Evolutionary conservation across 2,797 vertebrate genomes (phyloP), one percentile per base, ranked within the genome.

Genomic region (Characodon lateralis): DNA sequence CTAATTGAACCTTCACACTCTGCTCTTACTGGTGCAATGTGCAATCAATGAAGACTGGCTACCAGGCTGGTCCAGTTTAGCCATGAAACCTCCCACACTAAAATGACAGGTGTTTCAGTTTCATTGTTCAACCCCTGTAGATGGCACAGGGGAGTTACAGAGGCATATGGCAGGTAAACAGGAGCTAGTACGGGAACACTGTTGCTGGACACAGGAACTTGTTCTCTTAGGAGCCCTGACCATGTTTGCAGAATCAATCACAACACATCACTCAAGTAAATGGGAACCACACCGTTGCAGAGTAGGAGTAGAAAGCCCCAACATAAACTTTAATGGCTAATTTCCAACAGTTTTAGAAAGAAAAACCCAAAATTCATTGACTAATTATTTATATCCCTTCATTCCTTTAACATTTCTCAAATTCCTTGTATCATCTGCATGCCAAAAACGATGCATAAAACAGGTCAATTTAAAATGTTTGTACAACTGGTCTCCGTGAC

Each of bases 201-300:
- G 28, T 26, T 39, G 78, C 24, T 26, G 73, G 28, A 71, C 58
- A 58, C 65, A 83, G 78, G 35, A 41, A 65, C 63, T 39, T 9
- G 35, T 39, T 41, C 22, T 68, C 5, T 68, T 43, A n/a, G 4
- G 24, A 68, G 39, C 22, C 39, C 65, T n/a, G 65, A 43, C 65
- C 22, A 68, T 43, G 39, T n/a, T 43, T 68, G 39, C 65, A 68
- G 39, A 43, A n/a, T 68, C 39, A 68, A 24, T 43, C 65, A 43
- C 39, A 43, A 68, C 65, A n/a, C 22, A 14, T 68, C 39, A 68
- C 35, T 66, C 35, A 0, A 41, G 35, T 66, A 66, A 66, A 71
- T 59, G 51, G 6, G 69, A 75, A 46, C 39, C 69, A 73, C 5
- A 59, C 18, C 35, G 39, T n/a, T 43, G 14, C 28, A 35, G 3